A percentile compares a stretch with the other conserved stretches of the same genome.
phyloP scores from a whole-genome alignment of 2,113 vertebrate genomes.

The Sinocyclocheilus anshuiensis region DNA sequence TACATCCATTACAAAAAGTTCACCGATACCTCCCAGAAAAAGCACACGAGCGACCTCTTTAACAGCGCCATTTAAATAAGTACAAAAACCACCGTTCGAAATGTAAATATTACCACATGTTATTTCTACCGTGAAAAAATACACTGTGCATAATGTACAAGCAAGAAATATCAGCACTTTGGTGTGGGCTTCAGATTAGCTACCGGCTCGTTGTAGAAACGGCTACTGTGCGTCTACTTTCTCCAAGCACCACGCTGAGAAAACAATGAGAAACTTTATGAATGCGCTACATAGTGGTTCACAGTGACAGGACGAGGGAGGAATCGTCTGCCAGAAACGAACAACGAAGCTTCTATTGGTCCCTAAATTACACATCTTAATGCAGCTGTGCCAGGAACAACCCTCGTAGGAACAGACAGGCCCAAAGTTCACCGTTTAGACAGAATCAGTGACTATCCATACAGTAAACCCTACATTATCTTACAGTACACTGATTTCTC shows the following conservation, averaged over 20 bases:
- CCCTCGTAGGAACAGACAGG: conserved; percentile 21
- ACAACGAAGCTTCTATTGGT: conserved; percentile 51
- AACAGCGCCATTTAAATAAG: conserved; percentile 56
- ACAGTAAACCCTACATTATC: conserved; percentile 29
- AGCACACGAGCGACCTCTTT: conserved; percentile 30
- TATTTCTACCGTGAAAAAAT: conserved; percentile 40
- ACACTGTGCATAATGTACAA: conserved; percentile 66
- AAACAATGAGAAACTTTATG: conserved; percentile 11
- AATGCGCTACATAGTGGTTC: conserved; percentile 25
- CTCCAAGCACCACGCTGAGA: conserved; percentile 51
- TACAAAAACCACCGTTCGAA: conserved; percentile 47
- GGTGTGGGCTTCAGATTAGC: conserved; percentile 54
- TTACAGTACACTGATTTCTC: conserved; percentile 32
- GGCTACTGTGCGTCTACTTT: conserved; percentile 29
- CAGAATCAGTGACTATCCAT: background rate
- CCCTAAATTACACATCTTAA: conserved; percentile 45
- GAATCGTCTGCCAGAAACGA: conserved; percentile 20
- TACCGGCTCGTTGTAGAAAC: conserved; percentile 8
- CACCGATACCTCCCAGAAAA: conserved; percentile 33
- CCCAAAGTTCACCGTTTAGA: conserved; percentile 2
- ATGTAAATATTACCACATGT: conserved; percentile 42
- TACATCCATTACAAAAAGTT: conserved; percentile 12
- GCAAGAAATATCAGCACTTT: conserved; percentile 60
- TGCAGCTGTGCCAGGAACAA: conserved; percentile 11
- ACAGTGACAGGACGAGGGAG: conserved; percentile 39